Percentiles rank a stretch among this genome's conserved stretches.
Evolutionary conservation across 92 coral and sea anemone species (phyloP).

Genomic region (Pocillopora meandrina): DNA sequence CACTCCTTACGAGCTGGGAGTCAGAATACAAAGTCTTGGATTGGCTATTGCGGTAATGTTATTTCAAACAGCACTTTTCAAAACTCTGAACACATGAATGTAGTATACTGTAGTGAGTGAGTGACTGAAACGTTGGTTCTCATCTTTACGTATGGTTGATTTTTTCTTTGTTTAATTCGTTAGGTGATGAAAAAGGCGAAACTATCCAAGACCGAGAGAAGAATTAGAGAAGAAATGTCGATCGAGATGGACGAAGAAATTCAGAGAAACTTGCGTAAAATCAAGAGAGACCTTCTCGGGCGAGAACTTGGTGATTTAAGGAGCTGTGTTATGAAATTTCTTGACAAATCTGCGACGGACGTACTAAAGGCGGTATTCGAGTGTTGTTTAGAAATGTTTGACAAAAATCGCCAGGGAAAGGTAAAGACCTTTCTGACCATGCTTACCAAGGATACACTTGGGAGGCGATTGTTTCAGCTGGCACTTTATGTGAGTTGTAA

Average conservation of each 20-base stretch:
- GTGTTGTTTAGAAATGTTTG: constrained; percentile 60
- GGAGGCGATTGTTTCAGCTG: constrained; percentile 70
- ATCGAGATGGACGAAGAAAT: constrained; percentile 77
- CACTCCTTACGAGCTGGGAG: constrained; percentile 82
- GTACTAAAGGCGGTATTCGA: constrained; percentile 61
- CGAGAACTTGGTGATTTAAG: constrained; percentile 65
- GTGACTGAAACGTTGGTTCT: background rate
- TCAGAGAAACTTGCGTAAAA: constrained; percentile 59
- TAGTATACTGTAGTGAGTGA: no score
- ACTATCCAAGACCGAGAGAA: constrained; percentile 64
- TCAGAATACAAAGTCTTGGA: constrained; percentile 81
- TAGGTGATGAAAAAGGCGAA: constrained; percentile 75
- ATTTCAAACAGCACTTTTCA: background rate
- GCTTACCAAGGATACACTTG: constrained; percentile 44
- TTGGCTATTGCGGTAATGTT: constrained; percentile 75
- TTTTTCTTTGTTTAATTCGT: background rate
- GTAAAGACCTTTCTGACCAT: constrained; percentile 48
- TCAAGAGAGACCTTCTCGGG: constrained; percentile 79
- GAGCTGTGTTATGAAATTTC: constrained; percentile 66
- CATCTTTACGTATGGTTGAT: background rate
- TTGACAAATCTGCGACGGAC: constrained; percentile 65
- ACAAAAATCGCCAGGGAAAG: constrained; percentile 43
- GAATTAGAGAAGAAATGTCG: constrained; percentile 54
- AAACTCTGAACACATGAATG: no score
- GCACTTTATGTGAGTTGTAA: constrained; percentile 71